These are phyloP conservation scores for Anguilla pacifica DNA, from an alignment of 2,797 vertebrate genomes.

Conservation along the genomic window DNA sequence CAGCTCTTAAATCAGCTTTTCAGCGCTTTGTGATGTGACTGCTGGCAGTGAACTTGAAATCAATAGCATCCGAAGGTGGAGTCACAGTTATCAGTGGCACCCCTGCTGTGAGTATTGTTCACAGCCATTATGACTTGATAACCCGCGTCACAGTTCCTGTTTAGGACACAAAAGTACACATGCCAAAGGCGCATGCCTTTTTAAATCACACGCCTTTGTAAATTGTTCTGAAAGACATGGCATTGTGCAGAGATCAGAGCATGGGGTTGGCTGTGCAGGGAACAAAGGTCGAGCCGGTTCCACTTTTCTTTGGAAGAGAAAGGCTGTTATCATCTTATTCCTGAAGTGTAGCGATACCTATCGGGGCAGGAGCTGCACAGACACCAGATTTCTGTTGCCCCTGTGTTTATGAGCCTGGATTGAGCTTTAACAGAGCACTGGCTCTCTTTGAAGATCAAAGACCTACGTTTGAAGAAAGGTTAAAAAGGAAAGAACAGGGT, in stretches of 20 bases:
- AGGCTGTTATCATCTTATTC: not conserved
- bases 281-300: not conserved
- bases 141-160: not conserved
- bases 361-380: not conserved
- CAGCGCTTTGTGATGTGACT: not conserved
- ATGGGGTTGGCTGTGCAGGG: not conserved
- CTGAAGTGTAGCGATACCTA: not conserved
- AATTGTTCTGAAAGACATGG: not conserved
- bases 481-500: not conserved
- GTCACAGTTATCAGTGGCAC: not conserved
- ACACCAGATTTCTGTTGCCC: not conserved
- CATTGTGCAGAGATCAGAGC: slow-evolving; percentile 4
- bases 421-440: not conserved
- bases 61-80: not conserved
- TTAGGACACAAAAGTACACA: not conserved
- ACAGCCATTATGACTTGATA: not conserved
- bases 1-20: not conserved
- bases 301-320: not conserved
- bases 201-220: not conserved
- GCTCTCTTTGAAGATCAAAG: slow-evolving; percentile 24
- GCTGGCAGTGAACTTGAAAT: not conserved
- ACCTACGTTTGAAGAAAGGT: not conserved
- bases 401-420: not conserved
- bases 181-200: not conserved
- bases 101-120: not conserved